Conservation (phyloP, 2,113 vertebrate species). For the Dasyprocta punctata region DNA sequence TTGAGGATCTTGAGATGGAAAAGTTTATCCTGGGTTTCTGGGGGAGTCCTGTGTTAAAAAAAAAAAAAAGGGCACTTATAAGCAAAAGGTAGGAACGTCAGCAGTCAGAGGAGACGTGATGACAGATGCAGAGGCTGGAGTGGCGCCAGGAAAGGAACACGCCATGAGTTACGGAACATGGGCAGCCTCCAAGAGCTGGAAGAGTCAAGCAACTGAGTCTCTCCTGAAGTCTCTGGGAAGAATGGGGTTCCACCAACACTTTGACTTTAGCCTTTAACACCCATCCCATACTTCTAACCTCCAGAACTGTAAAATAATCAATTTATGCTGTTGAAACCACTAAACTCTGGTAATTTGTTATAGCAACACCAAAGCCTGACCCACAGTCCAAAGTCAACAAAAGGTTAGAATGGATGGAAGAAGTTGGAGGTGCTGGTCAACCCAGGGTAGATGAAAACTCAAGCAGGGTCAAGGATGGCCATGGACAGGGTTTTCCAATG, state of each 20-base stretch:
- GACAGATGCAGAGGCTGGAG: not conserved
- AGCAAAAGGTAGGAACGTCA: not conserved
- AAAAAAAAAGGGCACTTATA: not conserved
- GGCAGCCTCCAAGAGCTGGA: not conserved
- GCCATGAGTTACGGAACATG: not conserved
- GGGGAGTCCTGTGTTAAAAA: not conserved
- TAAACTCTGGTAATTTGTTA: not conserved
- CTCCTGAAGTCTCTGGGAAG: not conserved
- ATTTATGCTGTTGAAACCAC: not conserved
- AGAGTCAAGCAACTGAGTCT: not conserved
- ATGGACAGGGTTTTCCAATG: not conserved
- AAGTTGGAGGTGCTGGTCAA: not conserved
- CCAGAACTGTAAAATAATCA: not conserved
- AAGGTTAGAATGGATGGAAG: not conserved
- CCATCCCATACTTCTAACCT: not conserved
- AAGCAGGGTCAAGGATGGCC: not conserved
- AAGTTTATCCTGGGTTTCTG: not conserved
- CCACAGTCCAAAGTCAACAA: not conserved
- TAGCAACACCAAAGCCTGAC: not conserved
- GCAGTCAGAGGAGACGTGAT: not conserved
- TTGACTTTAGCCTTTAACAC: not conserved
- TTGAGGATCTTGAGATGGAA: not conserved
- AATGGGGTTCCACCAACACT: not conserved
- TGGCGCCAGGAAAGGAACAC: not conserved
- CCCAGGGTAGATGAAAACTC: rapidly evolving